phyloP scores from a whole-genome alignment of 2,113 vertebrate genomes.

The Pygoscelis adeliae region DNA sequence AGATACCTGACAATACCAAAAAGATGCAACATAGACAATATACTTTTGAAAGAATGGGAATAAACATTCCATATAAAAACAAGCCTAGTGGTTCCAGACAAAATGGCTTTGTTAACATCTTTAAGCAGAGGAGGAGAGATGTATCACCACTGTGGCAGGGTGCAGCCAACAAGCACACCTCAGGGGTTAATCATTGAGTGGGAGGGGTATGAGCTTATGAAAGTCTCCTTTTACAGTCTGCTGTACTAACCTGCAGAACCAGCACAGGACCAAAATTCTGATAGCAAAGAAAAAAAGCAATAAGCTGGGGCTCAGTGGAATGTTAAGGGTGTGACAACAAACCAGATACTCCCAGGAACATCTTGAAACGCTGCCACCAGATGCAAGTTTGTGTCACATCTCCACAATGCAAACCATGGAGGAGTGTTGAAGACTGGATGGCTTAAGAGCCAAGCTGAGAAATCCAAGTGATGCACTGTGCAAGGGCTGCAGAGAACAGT shows the following conservation, averaged over 20 bases:
- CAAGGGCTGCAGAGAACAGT: not conserved
- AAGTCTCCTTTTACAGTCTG: not conserved
- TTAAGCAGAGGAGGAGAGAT: not conserved
- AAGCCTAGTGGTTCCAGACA: not conserved
- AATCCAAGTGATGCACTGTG: not conserved
- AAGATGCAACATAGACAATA: not conserved
- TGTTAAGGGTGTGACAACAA: not conserved
- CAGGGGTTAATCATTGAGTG: not conserved
- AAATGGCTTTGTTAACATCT: not conserved
- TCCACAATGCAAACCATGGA: not conserved
- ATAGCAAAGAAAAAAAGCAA: not conserved
- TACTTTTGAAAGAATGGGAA: not conserved
- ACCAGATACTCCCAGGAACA: not conserved
- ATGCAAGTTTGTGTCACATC: not conserved
- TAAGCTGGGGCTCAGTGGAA: not conserved
- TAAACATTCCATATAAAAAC: not conserved
- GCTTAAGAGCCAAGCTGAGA: not conserved
- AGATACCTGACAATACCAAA: not conserved
- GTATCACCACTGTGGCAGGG: not conserved
- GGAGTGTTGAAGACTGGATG: not conserved
- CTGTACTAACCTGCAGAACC: constrained; percentile 21
- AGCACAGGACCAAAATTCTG: not conserved
- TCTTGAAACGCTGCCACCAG: not conserved
- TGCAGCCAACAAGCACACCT: not conserved
- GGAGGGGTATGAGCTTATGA: not conserved